These are phyloP conservation scores for Elysia crispata DNA, from an alignment of 2,888 invertebrate genomes.

Conservation along the genomic window DNA sequence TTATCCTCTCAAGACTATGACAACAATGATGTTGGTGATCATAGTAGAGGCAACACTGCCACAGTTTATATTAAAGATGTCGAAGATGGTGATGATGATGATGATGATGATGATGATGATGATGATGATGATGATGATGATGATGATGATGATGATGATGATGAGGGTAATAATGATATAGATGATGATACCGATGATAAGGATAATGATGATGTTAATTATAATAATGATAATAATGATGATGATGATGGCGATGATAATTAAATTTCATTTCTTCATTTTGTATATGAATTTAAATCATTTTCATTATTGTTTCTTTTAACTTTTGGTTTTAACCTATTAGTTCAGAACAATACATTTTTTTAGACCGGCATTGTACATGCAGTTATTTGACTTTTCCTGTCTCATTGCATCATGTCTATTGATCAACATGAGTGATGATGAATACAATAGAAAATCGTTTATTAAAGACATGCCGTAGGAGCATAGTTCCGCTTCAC, in stretches of 20 bases:
- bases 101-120: slow-evolving; percentile 10
- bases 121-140: not conserved
- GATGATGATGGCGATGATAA: not conserved
- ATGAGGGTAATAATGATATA: slow-evolving; percentile 19
- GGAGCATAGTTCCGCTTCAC: too few species aligned
- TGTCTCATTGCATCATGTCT: too few species aligned
- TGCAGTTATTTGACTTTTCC: too few species aligned
- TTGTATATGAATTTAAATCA: too few species aligned
- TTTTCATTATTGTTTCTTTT: too few species aligned
- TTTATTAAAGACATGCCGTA: too few species aligned
- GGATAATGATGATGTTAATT: not conserved
- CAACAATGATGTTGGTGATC: not conserved
- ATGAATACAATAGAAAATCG: too few species aligned
- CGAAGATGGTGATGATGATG: not conserved
- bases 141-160: slow-evolving; percentile 37
- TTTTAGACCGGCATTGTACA: too few species aligned
- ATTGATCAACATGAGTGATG: too few species aligned
- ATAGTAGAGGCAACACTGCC: not conserved
- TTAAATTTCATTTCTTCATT: too few species aligned
- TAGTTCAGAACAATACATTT: too few species aligned
- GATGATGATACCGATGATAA: slow-evolving; percentile 11
- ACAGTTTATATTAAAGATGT: not conserved
- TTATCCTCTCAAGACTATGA: not conserved
- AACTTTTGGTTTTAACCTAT: too few species aligned
- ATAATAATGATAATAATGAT: not conserved